Evolutionary conservation across 2,113 vertebrate species (phyloP).

Genomic region (Zosterops borbonicus): DNA sequence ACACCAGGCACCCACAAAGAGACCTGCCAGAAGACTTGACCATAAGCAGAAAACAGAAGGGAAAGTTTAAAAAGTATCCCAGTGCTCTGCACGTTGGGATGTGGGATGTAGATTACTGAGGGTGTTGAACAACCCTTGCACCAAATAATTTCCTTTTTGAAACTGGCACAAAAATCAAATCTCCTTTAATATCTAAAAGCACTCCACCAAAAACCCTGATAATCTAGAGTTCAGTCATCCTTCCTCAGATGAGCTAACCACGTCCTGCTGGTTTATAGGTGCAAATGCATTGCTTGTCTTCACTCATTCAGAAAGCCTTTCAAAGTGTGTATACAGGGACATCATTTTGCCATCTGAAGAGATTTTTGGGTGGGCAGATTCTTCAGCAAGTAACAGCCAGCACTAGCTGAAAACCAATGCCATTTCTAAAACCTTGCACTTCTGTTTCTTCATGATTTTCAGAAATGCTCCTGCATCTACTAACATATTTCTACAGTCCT

Average conservation of each 20-base stretch:
- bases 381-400: neutral
- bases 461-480: neutral
- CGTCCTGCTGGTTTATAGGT: neutral
- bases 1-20: neutral
- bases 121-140: neutral
- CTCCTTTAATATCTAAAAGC: neutral
- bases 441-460: neutral
- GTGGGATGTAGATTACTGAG: neutral
- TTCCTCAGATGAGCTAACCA: neutral
- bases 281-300: neutral
- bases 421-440: neutral
- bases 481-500: neutral
- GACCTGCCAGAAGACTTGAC: neutral
- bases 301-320: neutral
- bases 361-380: neutral
- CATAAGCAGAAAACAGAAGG: neutral
- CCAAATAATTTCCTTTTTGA: neutral
- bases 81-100: rapidly evolving
- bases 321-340: neutral
- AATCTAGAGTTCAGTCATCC: neutral
- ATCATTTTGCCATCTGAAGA: neutral
- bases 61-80: neutral
- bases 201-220: neutral
- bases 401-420: neutral
- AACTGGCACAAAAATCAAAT: neutral